Percentiles rank a stretch among this genome's conserved stretches.
These are phyloP conservation scores for Eupithecia vulgata DNA, from an alignment of 2,888 invertebrate genomes.

Conservation along the genomic window DNA sequence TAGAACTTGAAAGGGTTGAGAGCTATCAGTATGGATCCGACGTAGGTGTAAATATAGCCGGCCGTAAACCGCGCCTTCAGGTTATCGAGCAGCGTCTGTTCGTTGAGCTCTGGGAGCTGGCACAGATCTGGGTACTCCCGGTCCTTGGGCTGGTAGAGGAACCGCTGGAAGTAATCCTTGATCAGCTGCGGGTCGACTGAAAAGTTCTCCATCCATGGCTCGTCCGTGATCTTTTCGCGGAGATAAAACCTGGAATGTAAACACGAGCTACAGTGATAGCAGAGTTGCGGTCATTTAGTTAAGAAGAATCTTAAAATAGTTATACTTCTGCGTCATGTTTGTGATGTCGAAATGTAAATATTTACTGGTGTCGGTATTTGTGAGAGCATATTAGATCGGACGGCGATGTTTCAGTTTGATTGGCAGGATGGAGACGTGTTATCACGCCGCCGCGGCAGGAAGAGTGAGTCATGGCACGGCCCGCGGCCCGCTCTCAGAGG, in stretches of 20 bases:
- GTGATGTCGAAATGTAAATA: slow-evolving; percentile 57
- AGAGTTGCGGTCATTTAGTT: slow-evolving; percentile 28
- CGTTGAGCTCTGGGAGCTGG: slow-evolving; percentile 97
- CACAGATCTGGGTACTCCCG: slow-evolving; percentile 98
- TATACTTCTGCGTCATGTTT: slow-evolving; percentile 74
- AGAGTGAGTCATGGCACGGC: slow-evolving; percentile 68
- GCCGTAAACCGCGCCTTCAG: slow-evolving; percentile 93
- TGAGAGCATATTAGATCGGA: slow-evolving; percentile 63
- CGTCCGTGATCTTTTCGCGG: slow-evolving; percentile 92
- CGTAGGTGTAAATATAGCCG: slow-evolving; percentile 98
- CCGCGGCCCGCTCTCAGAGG: slow-evolving; percentile 51
- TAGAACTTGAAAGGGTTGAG: slow-evolving; percentile 97
- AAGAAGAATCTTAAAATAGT: slow-evolving; percentile 51
- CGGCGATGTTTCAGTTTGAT: slow-evolving; percentile 71
- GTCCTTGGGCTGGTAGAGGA: slow-evolving; percentile 95
- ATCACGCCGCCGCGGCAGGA: slow-evolving; percentile 76
- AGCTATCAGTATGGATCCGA: slow-evolving; percentile 97
- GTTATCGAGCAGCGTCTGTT: slow-evolving; percentile 96
- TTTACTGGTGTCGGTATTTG: slow-evolving; percentile 59
- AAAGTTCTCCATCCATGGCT: slow-evolving; percentile 94
- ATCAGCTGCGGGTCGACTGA: slow-evolving; percentile 96
- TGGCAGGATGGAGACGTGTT: slow-evolving; percentile 80
- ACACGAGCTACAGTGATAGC: slow-evolving; percentile 35
- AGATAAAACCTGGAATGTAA: slow-evolving; percentile 89
- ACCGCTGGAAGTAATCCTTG: slow-evolving; percentile 95